A percentile compares a stretch with the other conserved stretches of the same genome.
phyloP scores from a whole-genome alignment of 2,888 invertebrate species.

The Stenurella melanura region DNA sequence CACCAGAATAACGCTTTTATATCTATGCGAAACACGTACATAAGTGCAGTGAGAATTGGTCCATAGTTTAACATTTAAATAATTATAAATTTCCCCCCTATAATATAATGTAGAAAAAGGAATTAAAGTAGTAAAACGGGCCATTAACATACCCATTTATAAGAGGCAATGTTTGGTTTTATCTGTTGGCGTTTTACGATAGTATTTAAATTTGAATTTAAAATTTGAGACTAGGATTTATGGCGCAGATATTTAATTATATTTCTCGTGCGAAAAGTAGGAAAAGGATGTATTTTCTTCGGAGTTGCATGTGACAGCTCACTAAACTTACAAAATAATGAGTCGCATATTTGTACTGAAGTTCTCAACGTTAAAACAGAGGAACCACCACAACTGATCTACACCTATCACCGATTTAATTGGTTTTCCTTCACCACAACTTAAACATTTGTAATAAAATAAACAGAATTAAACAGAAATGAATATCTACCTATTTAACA shows the following conservation, averaged over 20 bases:
- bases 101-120: not conserved
- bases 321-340: too few relatives aligned
- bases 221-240: constrained; percentile 10
- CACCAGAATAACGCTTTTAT: not conserved
- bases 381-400: too few relatives aligned
- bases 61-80: constrained; percentile 26
- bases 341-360: too few relatives aligned
- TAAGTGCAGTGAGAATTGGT: constrained; percentile 10
- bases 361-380: too few relatives aligned
- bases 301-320: too few relatives aligned
- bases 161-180: constrained; percentile 19
- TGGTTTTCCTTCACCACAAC: too few relatives aligned
- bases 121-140: constrained; percentile 20
- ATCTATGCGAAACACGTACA: constrained; percentile 17
- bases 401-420: too few relatives aligned
- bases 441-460: too few relatives aligned
- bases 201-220: not conserved
- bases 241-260: not conserved
- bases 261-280: not conserved
- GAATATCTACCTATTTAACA: too few relatives aligned
- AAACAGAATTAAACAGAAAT: too few relatives aligned
- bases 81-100: constrained; percentile 12
- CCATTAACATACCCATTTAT: constrained; percentile 28
- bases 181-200: constrained; percentile 15
- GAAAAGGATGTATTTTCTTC: too few relatives aligned